Base-by-base conservation (phyloP, 1,140 invertebrate species). In the Calycopis cecrops region DNA sequence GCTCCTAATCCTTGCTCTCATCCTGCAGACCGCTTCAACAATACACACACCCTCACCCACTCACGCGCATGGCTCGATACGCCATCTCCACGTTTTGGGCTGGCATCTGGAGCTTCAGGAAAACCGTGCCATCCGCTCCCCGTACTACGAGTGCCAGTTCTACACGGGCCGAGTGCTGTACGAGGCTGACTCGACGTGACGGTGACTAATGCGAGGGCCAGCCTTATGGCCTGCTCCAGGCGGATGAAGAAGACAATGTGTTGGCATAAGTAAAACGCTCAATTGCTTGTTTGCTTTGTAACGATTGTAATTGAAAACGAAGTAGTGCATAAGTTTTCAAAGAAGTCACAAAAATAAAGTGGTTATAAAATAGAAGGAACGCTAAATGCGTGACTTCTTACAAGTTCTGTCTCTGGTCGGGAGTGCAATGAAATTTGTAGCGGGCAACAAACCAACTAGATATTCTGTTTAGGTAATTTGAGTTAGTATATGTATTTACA, bases 131-230 rank as follows among this genome's bases (percentile, higher is more conserved):
- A 83, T 86, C 28, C 76, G 79, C 9, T 81, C 83, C 1, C 83
- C 83, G 0, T 78, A 78, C 49, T 82, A 86, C 70, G 69, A 78
- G 62, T 86, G 83, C 48, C 69, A 76, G 61, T 86, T 85, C 55
- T 86, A 85, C 56, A 82, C 65, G 49, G 83, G 83, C 12, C 69
- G 69, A 28, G 75, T 86, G 9, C 57, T 82, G 0, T 51, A 74
- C 44, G 76, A 83, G 48, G 60, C 73, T 16, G 57, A 58, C 0
- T 86, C 83, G 0, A 63, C 75, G 4, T 69, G 14, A 81, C 80
- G 1, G 74, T 86, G 44, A 86, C 83, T 81, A 87, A 34, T 87
- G 1, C 81, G 85, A 33, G 9, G 79, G 79, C 11, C 79, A 78
- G 52, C 60, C 80, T 86, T 86, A 86, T 44, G 83, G 83, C 4